These are phyloP conservation scores for Haliclona indistincta DNA, from an alignment of 37 sponge, comb jelly and placozoan genomes.

Conservation along the genomic window DNA sequence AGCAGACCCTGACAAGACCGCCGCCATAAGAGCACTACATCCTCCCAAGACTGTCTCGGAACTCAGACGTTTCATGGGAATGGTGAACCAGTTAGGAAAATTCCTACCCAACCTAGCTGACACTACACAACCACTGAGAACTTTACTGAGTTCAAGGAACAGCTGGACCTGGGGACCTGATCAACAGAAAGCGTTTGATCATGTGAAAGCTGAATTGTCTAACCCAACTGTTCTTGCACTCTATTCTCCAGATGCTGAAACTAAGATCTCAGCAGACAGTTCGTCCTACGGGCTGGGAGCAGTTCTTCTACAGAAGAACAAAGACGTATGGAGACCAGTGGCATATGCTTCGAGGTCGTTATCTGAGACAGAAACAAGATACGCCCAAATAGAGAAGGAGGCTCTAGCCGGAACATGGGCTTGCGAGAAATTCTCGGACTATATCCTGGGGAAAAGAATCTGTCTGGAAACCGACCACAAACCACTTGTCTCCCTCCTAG, in stretches of 20 bases:
- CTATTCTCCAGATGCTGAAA: not conserved
- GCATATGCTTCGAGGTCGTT: slow-evolving; percentile 36
- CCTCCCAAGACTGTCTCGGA: slow-evolving; percentile 15
- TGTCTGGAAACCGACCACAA: slow-evolving; percentile 5
- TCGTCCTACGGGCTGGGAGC: slow-evolving; percentile 11
- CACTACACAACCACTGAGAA: not conserved
- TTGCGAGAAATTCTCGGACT: slow-evolving; percentile 18
- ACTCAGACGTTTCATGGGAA: slow-evolving; percentile 29
- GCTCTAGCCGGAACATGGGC: slow-evolving; percentile 29
- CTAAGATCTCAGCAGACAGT: slow-evolving; percentile 1
- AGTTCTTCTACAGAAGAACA: slow-evolving; percentile 22
- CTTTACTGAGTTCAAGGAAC: not conserved
- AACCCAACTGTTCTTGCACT: not conserved
- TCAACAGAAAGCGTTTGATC: not conserved
- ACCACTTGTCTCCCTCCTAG: slow-evolving; percentile 7
- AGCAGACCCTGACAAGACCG: slow-evolving; percentile 7
- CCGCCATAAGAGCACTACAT: not conserved
- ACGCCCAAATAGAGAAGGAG: slow-evolving; percentile 18
- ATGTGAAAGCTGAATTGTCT: slow-evolving; percentile 14
- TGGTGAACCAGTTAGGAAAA: slow-evolving; percentile 43
- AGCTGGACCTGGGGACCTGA: slow-evolving; percentile 4
- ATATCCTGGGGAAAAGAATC: slow-evolving; percentile 10
- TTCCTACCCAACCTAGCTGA: slow-evolving; percentile 31
- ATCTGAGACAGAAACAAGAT: slow-evolving; percentile 21
- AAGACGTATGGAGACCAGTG: slow-evolving; percentile 9